A percentile compares a stretch with the other conserved stretches of the same genome.
Evolutionary conservation across 37 sponge, comb jelly and placozoan species (phyloP).

Genomic region (Chondrilla cf. caribensis): DNA sequence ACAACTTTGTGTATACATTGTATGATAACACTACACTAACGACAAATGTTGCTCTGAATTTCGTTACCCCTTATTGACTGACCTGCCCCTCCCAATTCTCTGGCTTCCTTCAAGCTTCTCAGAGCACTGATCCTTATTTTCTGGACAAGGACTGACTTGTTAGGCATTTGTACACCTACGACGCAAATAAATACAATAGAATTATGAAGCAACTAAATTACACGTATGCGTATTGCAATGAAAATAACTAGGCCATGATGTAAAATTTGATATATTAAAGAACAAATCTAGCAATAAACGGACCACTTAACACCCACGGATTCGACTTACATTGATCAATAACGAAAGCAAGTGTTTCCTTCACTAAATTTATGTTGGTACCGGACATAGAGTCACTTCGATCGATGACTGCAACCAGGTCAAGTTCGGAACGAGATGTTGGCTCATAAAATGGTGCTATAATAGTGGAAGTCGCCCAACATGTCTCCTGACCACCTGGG

Average conservation of each 20-base stretch:
- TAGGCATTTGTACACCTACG: slow-evolving; percentile 24
- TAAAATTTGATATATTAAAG: not conserved
- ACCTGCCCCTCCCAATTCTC: slow-evolving; percentile 32
- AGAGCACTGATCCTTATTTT: slow-evolving; percentile 68
- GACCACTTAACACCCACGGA: not conserved
- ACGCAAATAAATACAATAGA: too few species aligned
- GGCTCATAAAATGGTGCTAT: slow-evolving; percentile 85
- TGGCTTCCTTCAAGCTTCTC: slow-evolving; percentile 63
- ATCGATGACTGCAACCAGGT: slow-evolving; percentile 90
- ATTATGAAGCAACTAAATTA: too few species aligned
- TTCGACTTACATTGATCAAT: slow-evolving; percentile 74
- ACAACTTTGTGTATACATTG: too few species aligned
- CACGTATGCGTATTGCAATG: too few species aligned
- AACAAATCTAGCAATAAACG: not conserved
- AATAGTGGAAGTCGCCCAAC: slow-evolving; percentile 74
- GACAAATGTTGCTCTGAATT: not conserved
- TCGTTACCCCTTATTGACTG: too few species aligned
- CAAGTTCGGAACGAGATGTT: slow-evolving; percentile 60
- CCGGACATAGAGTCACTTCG: slow-evolving; percentile 86
- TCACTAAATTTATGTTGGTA: slow-evolving; percentile 68
- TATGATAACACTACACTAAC: not conserved
- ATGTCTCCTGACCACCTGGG: slow-evolving; percentile 25
- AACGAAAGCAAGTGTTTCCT: slow-evolving; percentile 84
- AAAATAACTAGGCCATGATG: too few species aligned
- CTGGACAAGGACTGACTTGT: slow-evolving; percentile 54